phyloP scores from a whole-genome alignment of 2,113 vertebrate species.

The Pampusana beccarii region DNA sequence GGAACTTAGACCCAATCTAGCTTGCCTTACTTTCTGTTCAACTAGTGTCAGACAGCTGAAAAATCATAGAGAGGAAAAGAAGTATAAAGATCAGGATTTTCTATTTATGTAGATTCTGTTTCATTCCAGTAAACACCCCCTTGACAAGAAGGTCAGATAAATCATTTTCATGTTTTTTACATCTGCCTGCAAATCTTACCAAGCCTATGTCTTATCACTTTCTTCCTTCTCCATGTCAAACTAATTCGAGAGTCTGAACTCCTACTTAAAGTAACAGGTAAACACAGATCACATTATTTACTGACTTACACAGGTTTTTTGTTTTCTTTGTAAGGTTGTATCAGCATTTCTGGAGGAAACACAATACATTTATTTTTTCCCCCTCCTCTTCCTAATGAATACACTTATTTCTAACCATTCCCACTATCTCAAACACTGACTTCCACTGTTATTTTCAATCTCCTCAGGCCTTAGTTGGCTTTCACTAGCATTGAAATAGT shows the following conservation, averaged over 20 bases:
- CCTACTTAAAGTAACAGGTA: neutral
- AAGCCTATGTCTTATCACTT: neutral
- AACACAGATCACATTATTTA: neutral
- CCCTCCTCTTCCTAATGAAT: neutral
- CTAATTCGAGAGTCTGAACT: neutral
- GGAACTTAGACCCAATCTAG: neutral
- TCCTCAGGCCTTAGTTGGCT: neutral
- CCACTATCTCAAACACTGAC: neutral
- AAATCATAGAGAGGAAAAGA: neutral
- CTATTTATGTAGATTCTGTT: neutral
- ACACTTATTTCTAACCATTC: neutral
- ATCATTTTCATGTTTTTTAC: neutral
- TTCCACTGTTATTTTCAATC: neutral
- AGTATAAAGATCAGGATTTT: neutral
- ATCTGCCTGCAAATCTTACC: neutral
- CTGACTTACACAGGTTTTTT: neutral
- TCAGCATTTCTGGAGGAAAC: neutral
- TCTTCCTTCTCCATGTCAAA: neutral
- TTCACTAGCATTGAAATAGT: neutral
- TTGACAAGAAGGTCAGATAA: neutral
- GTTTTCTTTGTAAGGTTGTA: neutral
- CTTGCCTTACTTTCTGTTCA: neutral
- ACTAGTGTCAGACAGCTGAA: neutral
- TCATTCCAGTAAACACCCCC: neutral
- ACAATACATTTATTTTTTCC: neutral